phyloP scores from a whole-genome alignment of 2,113 vertebrate species.

The Peromyscus polionotus region DNA sequence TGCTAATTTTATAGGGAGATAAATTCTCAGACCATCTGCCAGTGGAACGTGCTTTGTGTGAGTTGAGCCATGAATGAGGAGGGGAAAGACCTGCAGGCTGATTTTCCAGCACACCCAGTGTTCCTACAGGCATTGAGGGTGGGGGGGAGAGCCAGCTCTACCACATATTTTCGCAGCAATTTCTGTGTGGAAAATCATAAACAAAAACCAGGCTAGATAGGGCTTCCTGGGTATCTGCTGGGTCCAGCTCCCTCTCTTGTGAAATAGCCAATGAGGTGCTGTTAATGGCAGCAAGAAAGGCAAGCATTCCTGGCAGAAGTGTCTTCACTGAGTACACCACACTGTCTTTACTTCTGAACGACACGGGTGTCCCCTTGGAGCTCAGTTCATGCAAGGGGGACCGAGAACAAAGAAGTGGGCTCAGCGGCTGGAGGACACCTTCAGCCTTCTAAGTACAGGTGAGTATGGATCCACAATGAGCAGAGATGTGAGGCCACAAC shows the following conservation, averaged over 20 bases:
- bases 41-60: not conserved
- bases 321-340: too few relatives aligned
- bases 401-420: not conserved
- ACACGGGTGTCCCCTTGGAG: not conserved
- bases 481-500: too few relatives aligned
- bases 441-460: not conserved
- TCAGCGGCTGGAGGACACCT: fast-evolving
- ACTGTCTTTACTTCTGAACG: not conserved
- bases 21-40: not conserved
- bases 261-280: not conserved
- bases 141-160: too few relatives aligned
- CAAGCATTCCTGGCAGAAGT: not conserved
- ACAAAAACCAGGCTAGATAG: not conserved
- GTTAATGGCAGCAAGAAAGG: not conserved
- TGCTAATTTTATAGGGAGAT: not conserved
- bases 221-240: not conserved
- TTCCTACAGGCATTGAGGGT: not conserved
- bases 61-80: not conserved
- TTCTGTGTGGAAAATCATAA: not conserved
- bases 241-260: not conserved
- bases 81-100: not conserved
- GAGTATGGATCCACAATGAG: fast-evolving
- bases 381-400: not conserved
- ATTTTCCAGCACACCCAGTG: not conserved
- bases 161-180: not conserved